phyloP scores from a whole-genome alignment of 2,797 vertebrate genomes.

The Micromesistius poutassou region DNA sequence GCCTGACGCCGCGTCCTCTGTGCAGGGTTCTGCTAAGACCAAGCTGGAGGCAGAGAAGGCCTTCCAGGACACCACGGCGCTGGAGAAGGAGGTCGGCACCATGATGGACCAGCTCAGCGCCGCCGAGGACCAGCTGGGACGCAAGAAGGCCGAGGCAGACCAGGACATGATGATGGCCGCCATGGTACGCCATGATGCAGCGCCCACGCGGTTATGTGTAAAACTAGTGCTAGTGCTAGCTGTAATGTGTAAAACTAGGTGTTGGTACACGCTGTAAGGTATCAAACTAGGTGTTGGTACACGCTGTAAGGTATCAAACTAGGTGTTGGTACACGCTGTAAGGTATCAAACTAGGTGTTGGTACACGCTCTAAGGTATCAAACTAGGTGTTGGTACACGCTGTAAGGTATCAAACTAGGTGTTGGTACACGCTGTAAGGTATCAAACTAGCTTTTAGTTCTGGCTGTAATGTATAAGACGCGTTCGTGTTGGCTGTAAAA shows the following conservation, averaged over 20 bases:
- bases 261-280: neutral
- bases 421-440: too few species aligned
- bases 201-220: neutral
- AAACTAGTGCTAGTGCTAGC: too few species aligned
- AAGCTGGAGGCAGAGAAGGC: conserved; percentile 85
- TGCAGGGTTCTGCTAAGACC: conserved; percentile 83
- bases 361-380: too few species aligned
- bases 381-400: too few species aligned
- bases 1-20: conserved; percentile 4
- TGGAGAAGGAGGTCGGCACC: conserved; percentile 81
- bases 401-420: too few species aligned
- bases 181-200: conserved; percentile 71
- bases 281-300: too few species aligned
- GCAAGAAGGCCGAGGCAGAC: conserved; percentile 83
- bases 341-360: too few species aligned
- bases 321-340: too few species aligned
- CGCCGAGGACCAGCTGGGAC: conserved; percentile 82
- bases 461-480: too few species aligned
- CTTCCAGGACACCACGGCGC: conserved; percentile 77
- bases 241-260: neutral
- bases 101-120: conserved; percentile 85
- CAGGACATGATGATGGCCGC: conserved; percentile 93
- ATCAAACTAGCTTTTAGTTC: too few species aligned
- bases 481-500: too few species aligned
- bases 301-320: too few species aligned